Evolutionary conservation across 1,140 invertebrate species (phyloP), one percentile per base, ranked within the genome.

Genomic region (Macrobrachium rosenbergii): DNA sequence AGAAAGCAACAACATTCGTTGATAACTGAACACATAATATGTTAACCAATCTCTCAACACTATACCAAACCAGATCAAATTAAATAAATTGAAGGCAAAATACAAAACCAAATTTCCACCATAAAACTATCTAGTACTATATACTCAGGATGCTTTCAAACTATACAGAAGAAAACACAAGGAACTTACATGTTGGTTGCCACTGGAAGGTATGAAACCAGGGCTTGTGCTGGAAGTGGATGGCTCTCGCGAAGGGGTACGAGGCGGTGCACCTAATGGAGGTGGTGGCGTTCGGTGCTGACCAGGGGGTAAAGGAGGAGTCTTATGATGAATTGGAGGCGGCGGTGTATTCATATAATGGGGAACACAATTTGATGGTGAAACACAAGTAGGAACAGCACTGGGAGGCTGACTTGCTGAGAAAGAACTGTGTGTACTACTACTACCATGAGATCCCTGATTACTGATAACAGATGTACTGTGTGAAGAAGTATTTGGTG

Each of bases 231-330:
- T 81, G 11, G 84, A 69, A 67, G 78, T 81, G 69, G 77, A 43
- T 76, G 78, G 84, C 28, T 87, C 84, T 52, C 72, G 84, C 16
- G 84, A 87, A 17, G 84, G 84, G 23, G 84, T 82, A 28, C 84
- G 84, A 14, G 84, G 84, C 62, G 84, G 84, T 45, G 72, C 64
- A 19, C 84, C 80, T 59, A 81, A 67, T 64, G 84, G 79, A 75
- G 84, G 84, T 21, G 84, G 84, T 14, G 84, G 79, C 19, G 84
- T 87, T 80, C 84, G 72, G 19, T 75, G 84, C 43, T 87, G 84
- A 23, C 76, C 79, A 28, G 78, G 84, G 43, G 78, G 84, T 11
- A 63, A 59, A 67, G 80, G 82, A 14, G 73, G 43, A 78, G 84
- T 87, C 67, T 80, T 80, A 58, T 86, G 80, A n/a, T 86, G 84